phyloP scores from a whole-genome alignment of 2,888 invertebrate species.

The Allacma fusca region DNA sequence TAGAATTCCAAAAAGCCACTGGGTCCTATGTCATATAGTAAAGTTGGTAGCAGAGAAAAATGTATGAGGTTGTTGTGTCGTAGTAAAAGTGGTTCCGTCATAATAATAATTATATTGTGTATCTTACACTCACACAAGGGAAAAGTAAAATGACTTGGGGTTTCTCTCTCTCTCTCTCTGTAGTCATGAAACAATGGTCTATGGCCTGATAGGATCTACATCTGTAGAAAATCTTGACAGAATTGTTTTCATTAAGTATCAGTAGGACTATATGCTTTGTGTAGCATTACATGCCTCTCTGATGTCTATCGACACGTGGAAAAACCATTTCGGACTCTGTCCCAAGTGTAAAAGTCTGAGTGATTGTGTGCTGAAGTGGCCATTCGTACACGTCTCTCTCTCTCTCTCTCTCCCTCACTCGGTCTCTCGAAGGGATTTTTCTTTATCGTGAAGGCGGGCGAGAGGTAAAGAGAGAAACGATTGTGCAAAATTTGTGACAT shows the following conservation, averaged over 20 bases:
- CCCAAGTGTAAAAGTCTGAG: background rate
- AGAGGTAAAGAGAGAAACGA: background rate
- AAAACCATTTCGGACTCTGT: conserved; percentile 1
- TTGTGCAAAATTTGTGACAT: conserved; percentile 15
- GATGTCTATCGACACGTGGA: conserved; percentile 2
- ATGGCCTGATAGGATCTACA: background rate
- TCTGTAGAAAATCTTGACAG: conserved; percentile 16
- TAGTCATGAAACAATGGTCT: conserved; percentile 7
- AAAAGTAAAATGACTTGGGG: too few species aligned
- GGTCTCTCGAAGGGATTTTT: background rate
- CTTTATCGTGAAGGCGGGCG: background rate
- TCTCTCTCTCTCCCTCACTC: too few species aligned
- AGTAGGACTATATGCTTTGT: background rate
- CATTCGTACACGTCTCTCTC: too few species aligned
- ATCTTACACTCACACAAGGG: too few species aligned
- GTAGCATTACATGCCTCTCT: background rate
- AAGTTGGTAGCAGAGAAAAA: too few species aligned
- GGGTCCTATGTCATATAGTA: too few species aligned
- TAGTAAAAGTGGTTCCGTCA: too few species aligned
- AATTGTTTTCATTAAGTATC: conserved; percentile 11
- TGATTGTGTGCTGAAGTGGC: too few species aligned
- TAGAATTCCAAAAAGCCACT: too few species aligned
- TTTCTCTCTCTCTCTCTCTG: background rate
- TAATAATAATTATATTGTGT: too few species aligned
- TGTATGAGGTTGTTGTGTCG: too few species aligned